phyloP scores from a whole-genome alignment of 2,113 vertebrate genomes.

The Tychaedon coryphoeus region DNA sequence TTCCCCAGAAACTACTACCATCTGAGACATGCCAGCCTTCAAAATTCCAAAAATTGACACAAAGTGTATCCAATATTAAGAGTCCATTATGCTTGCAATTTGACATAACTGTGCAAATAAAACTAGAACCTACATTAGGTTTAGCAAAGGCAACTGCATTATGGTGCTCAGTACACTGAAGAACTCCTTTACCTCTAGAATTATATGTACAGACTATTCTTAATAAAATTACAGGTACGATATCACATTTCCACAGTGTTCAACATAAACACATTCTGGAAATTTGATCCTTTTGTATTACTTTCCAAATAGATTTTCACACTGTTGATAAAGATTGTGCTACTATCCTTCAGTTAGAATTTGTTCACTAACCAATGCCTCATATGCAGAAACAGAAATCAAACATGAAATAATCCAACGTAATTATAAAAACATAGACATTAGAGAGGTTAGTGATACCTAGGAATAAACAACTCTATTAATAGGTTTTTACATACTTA shows the following conservation, averaged over 20 bases:
- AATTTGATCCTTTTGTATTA: neutral
- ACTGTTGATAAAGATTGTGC: neutral
- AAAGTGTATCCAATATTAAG: neutral
- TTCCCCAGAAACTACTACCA: neutral
- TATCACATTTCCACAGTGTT: neutral
- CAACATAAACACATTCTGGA: neutral
- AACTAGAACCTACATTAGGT: neutral
- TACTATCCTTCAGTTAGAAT: neutral
- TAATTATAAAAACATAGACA: neutral
- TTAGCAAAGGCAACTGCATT: neutral
- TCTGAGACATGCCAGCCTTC: neutral
- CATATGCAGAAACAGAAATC: neutral
- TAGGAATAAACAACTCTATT: neutral
- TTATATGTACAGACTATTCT: neutral
- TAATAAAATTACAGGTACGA: neutral
- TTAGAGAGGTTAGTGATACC: neutral
- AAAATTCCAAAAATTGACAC: neutral
- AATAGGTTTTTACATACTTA: neutral
- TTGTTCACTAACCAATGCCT: neutral
- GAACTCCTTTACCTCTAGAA: neutral
- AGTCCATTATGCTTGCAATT: neutral
- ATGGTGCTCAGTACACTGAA: neutral
- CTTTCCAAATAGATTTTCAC: neutral
- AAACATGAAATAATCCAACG: neutral
- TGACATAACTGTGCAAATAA: neutral